Conservation (phyloP, 2,113 vertebrate species). For the Brachionichthys hirsutus region DNA sequence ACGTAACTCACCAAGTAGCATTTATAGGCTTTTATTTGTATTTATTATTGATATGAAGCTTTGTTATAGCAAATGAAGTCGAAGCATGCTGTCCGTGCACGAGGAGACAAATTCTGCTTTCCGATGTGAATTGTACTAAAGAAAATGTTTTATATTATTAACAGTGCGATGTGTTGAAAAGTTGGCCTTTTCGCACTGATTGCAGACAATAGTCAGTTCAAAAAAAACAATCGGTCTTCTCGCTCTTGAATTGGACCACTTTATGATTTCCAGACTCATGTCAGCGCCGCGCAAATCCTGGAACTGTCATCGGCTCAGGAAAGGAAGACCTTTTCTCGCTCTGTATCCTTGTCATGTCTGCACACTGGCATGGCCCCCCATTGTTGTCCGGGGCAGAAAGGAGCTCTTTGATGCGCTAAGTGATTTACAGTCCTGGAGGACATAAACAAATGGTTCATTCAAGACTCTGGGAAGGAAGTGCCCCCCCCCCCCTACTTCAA, state of each 20-base stretch:
- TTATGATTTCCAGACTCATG: conserved; percentile 38
- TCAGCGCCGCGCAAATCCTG: conserved; percentile 67
- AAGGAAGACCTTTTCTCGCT: conserved; percentile 70
- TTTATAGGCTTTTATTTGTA: neutral
- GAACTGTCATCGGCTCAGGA: conserved; percentile 65
- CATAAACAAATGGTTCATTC: conserved; percentile 75
- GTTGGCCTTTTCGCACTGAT: too few species aligned
- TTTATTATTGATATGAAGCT: neutral
- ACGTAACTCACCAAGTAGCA: neutral
- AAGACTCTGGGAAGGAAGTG: conserved; percentile 75
- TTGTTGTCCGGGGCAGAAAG: conserved; percentile 70
- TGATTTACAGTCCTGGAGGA: conserved; percentile 76
- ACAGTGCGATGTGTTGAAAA: neutral
- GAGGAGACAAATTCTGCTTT: too few species aligned
- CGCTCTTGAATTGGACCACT: neutral
- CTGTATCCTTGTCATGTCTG: conserved; percentile 78
- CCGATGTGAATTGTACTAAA: too few species aligned
- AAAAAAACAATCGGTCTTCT: neutral
- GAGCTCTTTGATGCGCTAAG: conserved; percentile 79
- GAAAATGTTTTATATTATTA: neutral
- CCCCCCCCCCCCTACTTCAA: conserved; percentile 73
- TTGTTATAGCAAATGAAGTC: neutral
- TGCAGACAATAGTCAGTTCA: neutral
- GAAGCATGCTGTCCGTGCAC: too few species aligned
- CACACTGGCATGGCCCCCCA: conserved; percentile 62